These are phyloP conservation scores for Caenorhabditis sp. DNA, from an alignment of 2,888 invertebrate species.

Conservation along the genomic window DNA sequence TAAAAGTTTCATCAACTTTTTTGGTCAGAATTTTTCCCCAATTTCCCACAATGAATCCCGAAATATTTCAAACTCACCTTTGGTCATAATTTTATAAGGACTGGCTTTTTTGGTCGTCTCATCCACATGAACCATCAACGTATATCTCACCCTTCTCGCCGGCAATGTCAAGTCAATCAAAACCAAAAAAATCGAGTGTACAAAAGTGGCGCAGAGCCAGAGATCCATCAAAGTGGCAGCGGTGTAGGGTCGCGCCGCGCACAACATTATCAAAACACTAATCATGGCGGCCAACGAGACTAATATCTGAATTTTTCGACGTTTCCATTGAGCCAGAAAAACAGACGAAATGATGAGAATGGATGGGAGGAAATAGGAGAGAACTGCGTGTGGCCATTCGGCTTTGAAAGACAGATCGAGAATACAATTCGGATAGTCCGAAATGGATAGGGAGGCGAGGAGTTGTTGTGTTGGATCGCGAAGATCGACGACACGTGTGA, in stretches of 20 bases:
- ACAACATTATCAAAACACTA: conserved; percentile 59
- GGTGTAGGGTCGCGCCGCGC: conserved; percentile 43
- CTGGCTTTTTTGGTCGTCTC: conserved; percentile 26
- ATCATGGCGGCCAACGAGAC: conserved; percentile 59
- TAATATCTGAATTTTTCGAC: conserved; percentile 62
- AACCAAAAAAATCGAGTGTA: conserved; percentile 57
- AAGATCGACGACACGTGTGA: conserved; percentile 53
- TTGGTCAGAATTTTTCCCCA: no score
- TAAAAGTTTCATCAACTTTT: no score
- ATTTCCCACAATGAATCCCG: no score
- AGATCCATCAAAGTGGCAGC: conserved; percentile 63
- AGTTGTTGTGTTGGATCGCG: conserved; percentile 42
- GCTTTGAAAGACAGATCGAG: conserved; percentile 49
- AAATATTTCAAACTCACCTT: conserved; percentile 38
- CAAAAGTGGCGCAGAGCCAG: conserved; percentile 64
- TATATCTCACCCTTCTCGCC: conserved; percentile 54
- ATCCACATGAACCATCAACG: conserved; percentile 54
- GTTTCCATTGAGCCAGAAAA: conserved; percentile 65
- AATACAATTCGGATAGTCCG: conserved; percentile 52
- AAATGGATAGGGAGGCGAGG: conserved; percentile 27
- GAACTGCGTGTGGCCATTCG: conserved; percentile 59
- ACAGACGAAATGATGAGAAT: conserved; percentile 62
- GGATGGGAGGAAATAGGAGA: conserved; percentile 61
- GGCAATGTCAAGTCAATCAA: conserved; percentile 53
- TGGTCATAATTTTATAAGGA: conserved; percentile 41